phyloP scores from a whole-genome alignment of 2,113 vertebrate species.

The Bombycilla garrulus region DNA sequence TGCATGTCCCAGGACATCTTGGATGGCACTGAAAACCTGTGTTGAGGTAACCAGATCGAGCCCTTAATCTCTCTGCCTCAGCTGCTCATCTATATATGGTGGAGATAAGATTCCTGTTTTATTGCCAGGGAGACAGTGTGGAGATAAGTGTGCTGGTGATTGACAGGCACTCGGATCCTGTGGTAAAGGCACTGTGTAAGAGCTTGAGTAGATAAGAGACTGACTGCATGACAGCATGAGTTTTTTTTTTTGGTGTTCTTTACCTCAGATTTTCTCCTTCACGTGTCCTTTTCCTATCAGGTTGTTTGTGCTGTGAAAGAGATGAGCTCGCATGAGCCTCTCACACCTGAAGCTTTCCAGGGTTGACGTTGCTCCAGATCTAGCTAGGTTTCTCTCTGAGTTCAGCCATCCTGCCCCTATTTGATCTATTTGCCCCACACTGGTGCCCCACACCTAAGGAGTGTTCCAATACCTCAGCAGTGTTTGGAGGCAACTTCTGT shows the following conservation, averaged over 20 bases:
- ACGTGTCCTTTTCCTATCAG: background rate
- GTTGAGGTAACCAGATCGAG: background rate
- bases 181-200: background rate
- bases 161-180: background rate
- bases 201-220: conserved; percentile 9
- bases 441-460: background rate
- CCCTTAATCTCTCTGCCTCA: background rate
- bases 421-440: background rate
- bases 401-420: background rate
- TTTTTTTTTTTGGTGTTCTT: background rate
- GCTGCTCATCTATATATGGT: background rate
- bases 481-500: background rate
- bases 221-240: conserved; percentile 7
- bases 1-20: background rate
- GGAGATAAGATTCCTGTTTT: conserved; percentile 24
- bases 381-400: background rate
- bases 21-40: background rate
- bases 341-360: background rate
- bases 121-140: background rate
- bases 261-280: conserved; percentile 27
- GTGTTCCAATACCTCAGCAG: background rate
- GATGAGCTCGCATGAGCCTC: background rate
- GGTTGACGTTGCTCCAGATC: background rate
- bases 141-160: conserved; percentile 8
- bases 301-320: background rate